Conservation (phyloP, 1,140 invertebrate genomes). For the Chymomyza costata region DNA sequence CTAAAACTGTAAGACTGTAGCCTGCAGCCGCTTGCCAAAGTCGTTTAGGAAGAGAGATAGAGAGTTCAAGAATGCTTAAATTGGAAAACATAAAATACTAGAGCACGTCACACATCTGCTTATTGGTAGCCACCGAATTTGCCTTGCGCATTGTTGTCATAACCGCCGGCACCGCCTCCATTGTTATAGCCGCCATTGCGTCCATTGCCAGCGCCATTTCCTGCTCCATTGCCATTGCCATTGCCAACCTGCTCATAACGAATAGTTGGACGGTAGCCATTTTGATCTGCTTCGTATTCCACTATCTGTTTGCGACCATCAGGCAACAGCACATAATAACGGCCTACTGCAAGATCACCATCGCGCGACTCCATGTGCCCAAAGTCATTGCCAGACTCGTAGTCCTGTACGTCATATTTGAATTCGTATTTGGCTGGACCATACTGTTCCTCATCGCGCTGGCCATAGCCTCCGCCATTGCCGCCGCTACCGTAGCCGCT, state of each 20-base stretch:
- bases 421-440: constrained; percentile 84
- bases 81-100: constrained; percentile 38
- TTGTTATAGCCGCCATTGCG: constrained; percentile 61
- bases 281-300: constrained; percentile 84
- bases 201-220: constrained; percentile 70
- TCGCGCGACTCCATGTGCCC: constrained; percentile 83
- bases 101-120: constrained; percentile 14
- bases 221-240: constrained; percentile 74
- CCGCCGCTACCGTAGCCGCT: constrained; percentile 36
- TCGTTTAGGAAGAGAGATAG: constrained; percentile 47
- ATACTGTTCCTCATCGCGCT: constrained; percentile 76
- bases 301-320: constrained; percentile 87
- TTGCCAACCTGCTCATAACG: constrained; percentile 81
- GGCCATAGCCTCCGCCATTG: constrained; percentile 27
- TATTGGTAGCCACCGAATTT: constrained; percentile 69
- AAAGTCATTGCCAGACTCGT: constrained; percentile 82
- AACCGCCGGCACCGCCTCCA: constrained; percentile 40
- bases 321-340: constrained; percentile 84
- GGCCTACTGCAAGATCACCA: constrained; percentile 81
- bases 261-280: constrained; percentile 86
- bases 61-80: constrained; percentile 53
- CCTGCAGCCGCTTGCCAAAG: constrained; percentile 10
- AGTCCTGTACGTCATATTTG: constrained; percentile 84
- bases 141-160: constrained; percentile 68
- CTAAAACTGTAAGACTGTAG: constrained; percentile 23